phyloP scores from a whole-genome alignment of 2,113 vertebrate species.

The Uropsilus gracilis region DNA sequence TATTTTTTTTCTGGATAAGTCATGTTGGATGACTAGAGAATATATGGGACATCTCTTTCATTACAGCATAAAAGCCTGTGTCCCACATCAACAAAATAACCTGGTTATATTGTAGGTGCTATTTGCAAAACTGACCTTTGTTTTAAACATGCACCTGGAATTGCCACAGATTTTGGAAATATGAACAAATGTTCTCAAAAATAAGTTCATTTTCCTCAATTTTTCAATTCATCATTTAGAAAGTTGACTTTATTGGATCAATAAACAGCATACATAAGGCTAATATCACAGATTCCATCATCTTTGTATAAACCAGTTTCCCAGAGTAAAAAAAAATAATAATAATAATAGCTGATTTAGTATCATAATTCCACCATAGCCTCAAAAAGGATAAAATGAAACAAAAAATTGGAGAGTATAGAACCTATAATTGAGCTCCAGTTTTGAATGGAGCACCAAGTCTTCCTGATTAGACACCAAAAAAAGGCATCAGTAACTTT shows the following conservation, averaged over 20 bases:
- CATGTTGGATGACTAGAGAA: background rate
- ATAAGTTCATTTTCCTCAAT: background rate
- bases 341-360: too few relatives aligned
- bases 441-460: background rate
- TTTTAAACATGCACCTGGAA: conserved; percentile 39
- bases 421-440: conserved; percentile 17
- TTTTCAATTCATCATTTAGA: conserved; percentile 16
- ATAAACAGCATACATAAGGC: background rate
- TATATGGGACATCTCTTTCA: background rate
- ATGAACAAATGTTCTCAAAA: background rate
- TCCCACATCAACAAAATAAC: background rate
- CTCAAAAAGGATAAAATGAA: background rate
- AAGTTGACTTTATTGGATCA: background rate
- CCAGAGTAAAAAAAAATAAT: background rate
- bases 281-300: background rate
- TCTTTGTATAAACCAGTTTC: background rate
- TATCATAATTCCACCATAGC: background rate
- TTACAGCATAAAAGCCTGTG: conserved; percentile 22
- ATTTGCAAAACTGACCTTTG: conserved; percentile 51
- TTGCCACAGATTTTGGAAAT: background rate
- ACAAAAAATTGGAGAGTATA: background rate
- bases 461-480: background rate
- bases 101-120: background rate
- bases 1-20: conserved; percentile 36
- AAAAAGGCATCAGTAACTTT: background rate